Evolutionary conservation across 2,113 vertebrate genomes (phyloP).

Genomic region (Penelope pileata): DNA sequence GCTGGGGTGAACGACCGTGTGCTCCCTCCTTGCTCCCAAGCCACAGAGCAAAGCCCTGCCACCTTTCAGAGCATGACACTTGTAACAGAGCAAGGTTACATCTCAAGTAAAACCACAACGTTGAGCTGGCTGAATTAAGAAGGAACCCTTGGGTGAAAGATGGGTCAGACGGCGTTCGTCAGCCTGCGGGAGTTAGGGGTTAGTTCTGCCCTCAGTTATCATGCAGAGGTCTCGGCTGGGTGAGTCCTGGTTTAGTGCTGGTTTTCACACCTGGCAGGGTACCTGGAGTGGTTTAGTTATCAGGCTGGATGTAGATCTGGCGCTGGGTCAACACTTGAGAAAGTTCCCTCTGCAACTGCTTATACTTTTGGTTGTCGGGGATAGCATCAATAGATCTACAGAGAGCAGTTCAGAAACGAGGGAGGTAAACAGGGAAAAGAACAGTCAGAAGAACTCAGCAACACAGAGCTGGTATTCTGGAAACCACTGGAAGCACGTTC

Average conservation of each 20-base stretch:
- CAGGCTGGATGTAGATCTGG: slow-evolving; percentile 98
- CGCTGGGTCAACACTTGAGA: slow-evolving; percentile 99
- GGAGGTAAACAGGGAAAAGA: slow-evolving; percentile 52
- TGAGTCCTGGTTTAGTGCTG: slow-evolving; percentile 78
- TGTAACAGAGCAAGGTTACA: neutral
- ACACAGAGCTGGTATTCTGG: neutral
- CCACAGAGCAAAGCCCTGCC: neutral
- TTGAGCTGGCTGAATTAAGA: neutral
- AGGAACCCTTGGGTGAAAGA: neutral
- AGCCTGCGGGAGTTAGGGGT: slow-evolving; percentile 44
- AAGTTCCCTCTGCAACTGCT: slow-evolving; percentile 98
- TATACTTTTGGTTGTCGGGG: slow-evolving; percentile 99
- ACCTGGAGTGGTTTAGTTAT: slow-evolving; percentile 92
- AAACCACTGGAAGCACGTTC: neutral
- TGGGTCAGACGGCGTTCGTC: neutral
- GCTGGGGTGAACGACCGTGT: neutral
- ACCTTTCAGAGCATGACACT: neutral
- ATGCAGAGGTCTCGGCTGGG: slow-evolving; percentile 37
- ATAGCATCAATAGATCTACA: slow-evolving; percentile 98
- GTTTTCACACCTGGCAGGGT: slow-evolving; percentile 75
- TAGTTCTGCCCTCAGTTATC: slow-evolving; percentile 67
- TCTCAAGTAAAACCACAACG: neutral
- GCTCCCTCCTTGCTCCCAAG: slow-evolving; percentile 13
- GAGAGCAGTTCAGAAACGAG: slow-evolving; percentile 70
- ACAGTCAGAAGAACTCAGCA: slow-evolving; percentile 12